phyloP scores from a whole-genome alignment of 2,113 vertebrate genomes.

The Myiagra hebetior region DNA sequence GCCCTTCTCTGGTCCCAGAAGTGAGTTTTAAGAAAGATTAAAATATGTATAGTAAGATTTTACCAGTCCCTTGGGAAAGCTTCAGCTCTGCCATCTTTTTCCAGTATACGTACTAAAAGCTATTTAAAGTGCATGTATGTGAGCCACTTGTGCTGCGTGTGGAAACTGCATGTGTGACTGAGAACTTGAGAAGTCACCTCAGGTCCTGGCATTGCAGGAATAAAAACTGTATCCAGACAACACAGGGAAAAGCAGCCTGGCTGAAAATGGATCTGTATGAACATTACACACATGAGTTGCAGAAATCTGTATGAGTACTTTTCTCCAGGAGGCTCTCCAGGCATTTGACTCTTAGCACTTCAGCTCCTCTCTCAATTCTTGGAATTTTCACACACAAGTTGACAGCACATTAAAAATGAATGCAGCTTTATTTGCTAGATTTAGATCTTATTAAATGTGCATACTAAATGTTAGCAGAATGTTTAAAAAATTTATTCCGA shows the following conservation, averaged over 20 bases:
- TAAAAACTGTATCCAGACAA: background rate
- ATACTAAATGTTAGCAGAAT: background rate
- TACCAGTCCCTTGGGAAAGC: background rate
- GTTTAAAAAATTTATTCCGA: background rate
- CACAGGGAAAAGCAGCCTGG: background rate
- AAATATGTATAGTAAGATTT: background rate
- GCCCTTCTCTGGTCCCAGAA: background rate
- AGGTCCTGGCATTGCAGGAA: background rate
- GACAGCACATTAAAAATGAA: conserved; percentile 42
- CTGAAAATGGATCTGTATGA: background rate
- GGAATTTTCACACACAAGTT: background rate
- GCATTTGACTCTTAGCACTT: background rate
- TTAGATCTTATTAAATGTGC: background rate
- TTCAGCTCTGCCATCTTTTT: background rate
- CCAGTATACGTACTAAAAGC: background rate
- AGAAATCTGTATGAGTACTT: background rate
- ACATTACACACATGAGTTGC: background rate
- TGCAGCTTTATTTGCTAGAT: conserved; percentile 52
- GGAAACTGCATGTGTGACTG: background rate
- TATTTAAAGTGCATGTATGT: background rate
- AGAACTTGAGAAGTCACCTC: background rate
- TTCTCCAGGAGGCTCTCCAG: background rate
- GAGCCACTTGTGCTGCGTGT: background rate
- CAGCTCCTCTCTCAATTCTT: background rate
- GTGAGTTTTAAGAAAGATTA: background rate